A percentile compares a stretch with the other conserved stretches of the same genome.
phyloP scores from a whole-genome alignment of 1,140 invertebrate genomes.

The Lepidostoma basale region DNA sequence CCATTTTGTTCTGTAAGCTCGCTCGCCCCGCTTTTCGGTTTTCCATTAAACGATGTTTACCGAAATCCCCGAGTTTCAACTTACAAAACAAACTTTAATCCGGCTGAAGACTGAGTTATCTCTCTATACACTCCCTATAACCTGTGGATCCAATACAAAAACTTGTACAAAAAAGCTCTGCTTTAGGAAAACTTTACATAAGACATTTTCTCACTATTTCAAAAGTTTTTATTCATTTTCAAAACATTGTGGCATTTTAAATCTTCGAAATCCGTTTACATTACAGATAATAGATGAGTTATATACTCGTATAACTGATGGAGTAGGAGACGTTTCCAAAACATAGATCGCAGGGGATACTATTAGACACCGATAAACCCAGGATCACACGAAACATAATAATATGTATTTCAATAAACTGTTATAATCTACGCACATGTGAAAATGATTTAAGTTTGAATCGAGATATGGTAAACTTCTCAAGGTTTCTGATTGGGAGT shows the following conservation, averaged over 20 bases:
- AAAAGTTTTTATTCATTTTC: background rate
- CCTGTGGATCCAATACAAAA: background rate
- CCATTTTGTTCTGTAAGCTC: too few relatives aligned
- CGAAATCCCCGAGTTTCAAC: background rate
- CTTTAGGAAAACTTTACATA: background rate
- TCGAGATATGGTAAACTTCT: too few relatives aligned
- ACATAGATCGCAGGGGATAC: background rate
- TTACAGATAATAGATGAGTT: background rate
- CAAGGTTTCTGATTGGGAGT: too few relatives aligned
- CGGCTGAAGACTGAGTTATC: background rate
- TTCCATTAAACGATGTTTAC: background rate
- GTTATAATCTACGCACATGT: too few relatives aligned
- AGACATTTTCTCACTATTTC: background rate
- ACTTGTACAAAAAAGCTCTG: background rate
- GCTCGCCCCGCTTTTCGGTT: too few relatives aligned
- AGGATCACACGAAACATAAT: background rate
- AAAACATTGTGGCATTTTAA: too few relatives aligned
- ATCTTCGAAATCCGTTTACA: too few relatives aligned
- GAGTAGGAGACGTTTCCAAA: background rate
- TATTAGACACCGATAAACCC: background rate
- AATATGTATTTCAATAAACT: too few relatives aligned
- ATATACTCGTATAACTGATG: background rate
- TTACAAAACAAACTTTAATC: slow-evolving; percentile 1
- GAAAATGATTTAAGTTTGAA: too few relatives aligned
- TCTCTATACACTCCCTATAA: background rate